A percentile compares a stretch with the other conserved stretches of the same genome.
Evolutionary conservation across 2,797 vertebrate genomes (phyloP).

Genomic region (Leucoraja ocellata): DNA sequence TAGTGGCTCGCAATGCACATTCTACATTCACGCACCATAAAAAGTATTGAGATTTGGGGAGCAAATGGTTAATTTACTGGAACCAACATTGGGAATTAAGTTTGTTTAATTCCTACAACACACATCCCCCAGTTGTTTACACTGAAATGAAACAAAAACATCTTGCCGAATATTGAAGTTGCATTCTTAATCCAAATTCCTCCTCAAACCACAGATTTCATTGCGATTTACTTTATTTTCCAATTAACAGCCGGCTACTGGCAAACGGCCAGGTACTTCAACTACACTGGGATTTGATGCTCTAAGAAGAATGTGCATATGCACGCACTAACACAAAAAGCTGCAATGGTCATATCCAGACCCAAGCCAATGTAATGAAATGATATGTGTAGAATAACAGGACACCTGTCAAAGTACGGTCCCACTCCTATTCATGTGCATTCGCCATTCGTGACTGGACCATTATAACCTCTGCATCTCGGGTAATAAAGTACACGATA

Average conservation of each 20-base stretch:
- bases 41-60: background rate
- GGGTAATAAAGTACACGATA: background rate
- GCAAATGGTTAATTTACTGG: background rate
- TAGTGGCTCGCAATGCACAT: background rate
- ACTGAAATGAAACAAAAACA: background rate
- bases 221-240: background rate
- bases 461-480: background rate
- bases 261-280: background rate
- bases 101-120: background rate
- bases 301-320: background rate
- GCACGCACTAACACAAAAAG: background rate
- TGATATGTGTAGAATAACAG: background rate
- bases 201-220: background rate
- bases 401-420: background rate
- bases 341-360: no score
- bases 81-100: background rate
- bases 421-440: background rate
- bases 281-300: background rate
- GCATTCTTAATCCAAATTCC: background rate
- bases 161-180: background rate
- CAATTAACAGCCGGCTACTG: no score
- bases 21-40: background rate
- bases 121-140: background rate
- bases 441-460: background rate
- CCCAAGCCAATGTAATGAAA: background rate